These are phyloP conservation scores for Cheilosia urbana DNA, from an alignment of 2,888 invertebrate genomes.

Conservation along the genomic window DNA sequence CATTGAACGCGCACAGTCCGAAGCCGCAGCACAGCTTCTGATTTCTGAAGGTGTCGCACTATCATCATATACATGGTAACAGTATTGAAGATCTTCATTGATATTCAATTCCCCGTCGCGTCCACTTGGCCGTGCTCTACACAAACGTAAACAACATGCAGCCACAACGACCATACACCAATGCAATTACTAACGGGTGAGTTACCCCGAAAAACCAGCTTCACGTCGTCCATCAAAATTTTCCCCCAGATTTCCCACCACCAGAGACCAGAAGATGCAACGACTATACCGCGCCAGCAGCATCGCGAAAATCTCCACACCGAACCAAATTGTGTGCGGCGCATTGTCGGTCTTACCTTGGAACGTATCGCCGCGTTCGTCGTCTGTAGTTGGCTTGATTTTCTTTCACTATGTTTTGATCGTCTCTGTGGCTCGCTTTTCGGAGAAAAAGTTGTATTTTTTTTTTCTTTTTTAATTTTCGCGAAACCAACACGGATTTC, in stretches of 20 bases:
- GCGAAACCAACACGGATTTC: constrained; percentile 37
- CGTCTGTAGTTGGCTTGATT: constrained; percentile 17
- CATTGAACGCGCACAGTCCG: constrained; percentile 1
- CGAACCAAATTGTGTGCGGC: constrained; percentile 11
- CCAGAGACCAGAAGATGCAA: constrained; percentile 29
- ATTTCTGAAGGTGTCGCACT: constrained; percentile 22
- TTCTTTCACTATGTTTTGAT: constrained; percentile 12
- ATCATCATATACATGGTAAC: background rate
- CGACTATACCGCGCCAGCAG: background rate
- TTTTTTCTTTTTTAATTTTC: constrained; percentile 10
- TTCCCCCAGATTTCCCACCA: constrained; percentile 29
- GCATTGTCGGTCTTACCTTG: constrained; percentile 60
- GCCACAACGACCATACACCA: background rate
- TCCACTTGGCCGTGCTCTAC: constrained; percentile 3
- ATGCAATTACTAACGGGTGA: constrained; percentile 32
- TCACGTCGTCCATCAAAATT: constrained; percentile 23
- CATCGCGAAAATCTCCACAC: constrained; percentile 55
- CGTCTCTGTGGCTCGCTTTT: constrained; percentile 24
- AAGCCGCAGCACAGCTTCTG: constrained; percentile 13
- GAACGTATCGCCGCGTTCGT: constrained; percentile 39
- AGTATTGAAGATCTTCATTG: background rate
- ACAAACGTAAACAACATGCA: background rate
- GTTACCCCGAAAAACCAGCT: constrained; percentile 61
- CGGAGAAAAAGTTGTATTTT: constrained; percentile 56
- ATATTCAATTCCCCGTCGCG: background rate